Evolutionary conservation across 2,888 invertebrate genomes (phyloP).

Genomic region (Dynastes tityus): DNA sequence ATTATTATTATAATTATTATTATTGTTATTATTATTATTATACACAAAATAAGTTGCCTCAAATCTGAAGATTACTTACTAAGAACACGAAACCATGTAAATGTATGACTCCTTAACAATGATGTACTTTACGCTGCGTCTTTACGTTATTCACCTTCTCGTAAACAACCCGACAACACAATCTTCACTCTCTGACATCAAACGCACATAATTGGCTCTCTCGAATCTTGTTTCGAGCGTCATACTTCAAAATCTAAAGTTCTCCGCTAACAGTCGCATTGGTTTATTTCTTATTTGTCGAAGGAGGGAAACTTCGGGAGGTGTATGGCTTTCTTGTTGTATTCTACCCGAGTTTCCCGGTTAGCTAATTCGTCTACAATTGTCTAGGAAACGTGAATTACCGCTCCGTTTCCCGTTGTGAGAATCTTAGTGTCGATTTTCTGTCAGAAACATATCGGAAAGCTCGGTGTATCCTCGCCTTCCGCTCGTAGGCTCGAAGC

Average conservation of each 20-base stretch:
- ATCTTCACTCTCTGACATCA: no score
- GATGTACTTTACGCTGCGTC: no score
- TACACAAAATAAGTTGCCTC: no score
- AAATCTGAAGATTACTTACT: no score
- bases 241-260: no score
- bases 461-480: not conserved
- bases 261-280: not conserved
- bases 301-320: not conserved
- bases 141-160: no score
- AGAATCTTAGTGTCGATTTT: slow-evolving; percentile 7
- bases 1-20: no score
- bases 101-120: no score
- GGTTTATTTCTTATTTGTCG: not conserved
- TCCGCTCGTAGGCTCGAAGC: not conserved
- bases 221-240: no score
- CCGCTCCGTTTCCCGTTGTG: slow-evolving; percentile 1
- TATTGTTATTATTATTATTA: no score
- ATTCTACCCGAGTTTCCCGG: slow-evolving; percentile 6
- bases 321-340: slow-evolving; percentile 3
- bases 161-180: no score
- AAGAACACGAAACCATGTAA: no score
- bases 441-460: slow-evolving; percentile 14
- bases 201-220: not conserved
- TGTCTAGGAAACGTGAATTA: slow-evolving; percentile 28
- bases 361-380: slow-evolving; percentile 25